These are phyloP conservation scores for Mesoclemmys tuberculata DNA, from an alignment of 2,113 vertebrate genomes.

Conservation along the genomic window DNA sequence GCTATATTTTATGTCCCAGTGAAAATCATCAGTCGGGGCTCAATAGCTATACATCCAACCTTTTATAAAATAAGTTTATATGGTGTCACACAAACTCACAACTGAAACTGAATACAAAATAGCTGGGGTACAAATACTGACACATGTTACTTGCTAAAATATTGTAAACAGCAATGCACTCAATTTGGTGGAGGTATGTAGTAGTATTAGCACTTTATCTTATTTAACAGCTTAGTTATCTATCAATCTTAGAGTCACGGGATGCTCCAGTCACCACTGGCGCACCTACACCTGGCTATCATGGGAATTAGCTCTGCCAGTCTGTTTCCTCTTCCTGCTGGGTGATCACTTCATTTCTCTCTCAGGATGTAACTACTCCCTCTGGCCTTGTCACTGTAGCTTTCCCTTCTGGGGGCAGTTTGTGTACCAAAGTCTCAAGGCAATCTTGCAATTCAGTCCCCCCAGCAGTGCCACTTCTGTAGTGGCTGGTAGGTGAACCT, in stretches of 20 bases:
- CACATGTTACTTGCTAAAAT: not conserved
- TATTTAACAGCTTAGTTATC: not conserved
- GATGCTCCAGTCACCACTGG: not conserved
- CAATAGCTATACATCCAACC: accelerated
- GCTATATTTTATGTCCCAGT: not conserved
- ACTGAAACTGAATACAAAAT: not conserved
- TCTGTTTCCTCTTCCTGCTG: not conserved
- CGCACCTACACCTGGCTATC: not conserved
- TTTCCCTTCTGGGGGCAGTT: no score
- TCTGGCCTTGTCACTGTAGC: not conserved
- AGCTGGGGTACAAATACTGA: not conserved
- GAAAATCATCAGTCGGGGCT: not conserved
- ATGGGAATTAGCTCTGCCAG: not conserved
- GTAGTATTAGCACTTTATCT: not conserved
- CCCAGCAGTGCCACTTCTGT: not conserved
- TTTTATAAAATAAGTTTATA: not conserved
- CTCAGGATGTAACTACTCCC: not conserved
- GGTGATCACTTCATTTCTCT: not conserved
- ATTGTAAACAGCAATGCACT: not conserved
- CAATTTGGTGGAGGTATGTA: not conserved
- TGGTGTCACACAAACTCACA: not conserved
- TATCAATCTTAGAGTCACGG: accelerated
- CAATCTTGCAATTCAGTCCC: not conserved
- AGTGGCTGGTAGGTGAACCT: not conserved
- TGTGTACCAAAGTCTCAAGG: not conserved